Conservation (phyloP, 2,797 vertebrate species). For the Gymnopithys bicolor region DNA sequence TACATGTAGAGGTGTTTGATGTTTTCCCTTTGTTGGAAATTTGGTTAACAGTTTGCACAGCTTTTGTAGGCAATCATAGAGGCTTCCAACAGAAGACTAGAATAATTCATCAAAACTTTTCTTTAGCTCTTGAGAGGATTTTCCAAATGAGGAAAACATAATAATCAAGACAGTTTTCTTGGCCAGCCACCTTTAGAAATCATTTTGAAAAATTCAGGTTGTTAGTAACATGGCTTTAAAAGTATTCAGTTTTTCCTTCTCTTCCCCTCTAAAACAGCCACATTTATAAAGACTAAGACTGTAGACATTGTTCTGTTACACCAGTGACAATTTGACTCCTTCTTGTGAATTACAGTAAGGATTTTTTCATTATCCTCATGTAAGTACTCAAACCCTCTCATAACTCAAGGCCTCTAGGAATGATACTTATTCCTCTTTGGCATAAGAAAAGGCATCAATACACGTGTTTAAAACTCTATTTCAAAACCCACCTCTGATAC, state of each 20-base stretch:
- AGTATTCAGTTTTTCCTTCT: background rate
- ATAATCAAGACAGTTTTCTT: background rate
- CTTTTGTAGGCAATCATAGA: background rate
- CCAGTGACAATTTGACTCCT: background rate
- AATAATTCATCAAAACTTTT: background rate
- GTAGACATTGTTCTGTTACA: background rate
- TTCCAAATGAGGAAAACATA: background rate
- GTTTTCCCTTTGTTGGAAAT: background rate
- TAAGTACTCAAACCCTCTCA: background rate
- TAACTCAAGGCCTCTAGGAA: background rate
- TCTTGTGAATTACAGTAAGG: background rate
- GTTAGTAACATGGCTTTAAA: background rate
- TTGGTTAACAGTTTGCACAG: background rate
- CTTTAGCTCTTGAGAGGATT: background rate
- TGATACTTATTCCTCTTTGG: background rate
- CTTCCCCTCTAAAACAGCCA: background rate
- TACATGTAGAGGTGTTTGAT: background rate
- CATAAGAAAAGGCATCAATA: background rate
- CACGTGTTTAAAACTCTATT: background rate
- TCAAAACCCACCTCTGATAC: background rate
- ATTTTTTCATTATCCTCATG: background rate
- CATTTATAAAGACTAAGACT: background rate
- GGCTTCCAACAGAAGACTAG: background rate
- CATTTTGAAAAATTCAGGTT: background rate
- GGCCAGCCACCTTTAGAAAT: background rate